Evolutionary conservation across 2,113 vertebrate species (phyloP).

Genomic region (Buteo buteo): DNA sequence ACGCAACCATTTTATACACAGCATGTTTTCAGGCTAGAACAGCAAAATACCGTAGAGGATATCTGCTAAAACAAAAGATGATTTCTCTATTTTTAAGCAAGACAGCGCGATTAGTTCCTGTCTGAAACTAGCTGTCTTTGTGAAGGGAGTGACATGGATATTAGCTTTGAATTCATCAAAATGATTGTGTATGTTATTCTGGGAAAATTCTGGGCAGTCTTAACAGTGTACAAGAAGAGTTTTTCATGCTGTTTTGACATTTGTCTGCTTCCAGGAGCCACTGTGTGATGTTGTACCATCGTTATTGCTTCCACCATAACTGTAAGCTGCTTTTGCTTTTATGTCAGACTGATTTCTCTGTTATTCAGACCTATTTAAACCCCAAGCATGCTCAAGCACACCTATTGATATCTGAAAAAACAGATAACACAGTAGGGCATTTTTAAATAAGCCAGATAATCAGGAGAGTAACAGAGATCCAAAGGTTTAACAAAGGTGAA

Average conservation of each 20-base stretch:
- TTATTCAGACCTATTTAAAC: constrained; percentile 5
- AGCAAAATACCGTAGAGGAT: neutral
- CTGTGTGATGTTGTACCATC: constrained; percentile 28
- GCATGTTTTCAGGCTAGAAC: neutral
- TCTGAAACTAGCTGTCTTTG: neutral
- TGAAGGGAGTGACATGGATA: neutral
- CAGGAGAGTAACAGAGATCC: neutral
- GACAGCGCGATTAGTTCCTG: neutral
- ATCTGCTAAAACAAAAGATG: constrained; percentile 12
- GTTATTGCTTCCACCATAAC: constrained; percentile 16
- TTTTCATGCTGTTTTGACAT: constrained; percentile 51
- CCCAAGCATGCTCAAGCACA: neutral
- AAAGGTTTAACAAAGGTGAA: constrained; percentile 6
- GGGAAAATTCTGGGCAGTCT: neutral
- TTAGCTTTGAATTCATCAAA: constrained; percentile 24
- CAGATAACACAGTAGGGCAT: constrained; percentile 10
- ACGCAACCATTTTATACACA: neutral
- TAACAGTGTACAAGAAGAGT: neutral
- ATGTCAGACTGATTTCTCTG: neutral
- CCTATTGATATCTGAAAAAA: constrained; percentile 4
- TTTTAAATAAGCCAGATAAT: constrained; percentile 30
- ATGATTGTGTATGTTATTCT: neutral
- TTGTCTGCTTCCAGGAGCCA: constrained; percentile 28
- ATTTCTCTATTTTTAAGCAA: constrained; percentile 30
- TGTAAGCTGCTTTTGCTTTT: constrained; percentile 21